Evolutionary conservation across 2,888 invertebrate species (phyloP), one percentile per base, ranked within the genome.

Genomic region (Nemurella pictetii): DNA sequence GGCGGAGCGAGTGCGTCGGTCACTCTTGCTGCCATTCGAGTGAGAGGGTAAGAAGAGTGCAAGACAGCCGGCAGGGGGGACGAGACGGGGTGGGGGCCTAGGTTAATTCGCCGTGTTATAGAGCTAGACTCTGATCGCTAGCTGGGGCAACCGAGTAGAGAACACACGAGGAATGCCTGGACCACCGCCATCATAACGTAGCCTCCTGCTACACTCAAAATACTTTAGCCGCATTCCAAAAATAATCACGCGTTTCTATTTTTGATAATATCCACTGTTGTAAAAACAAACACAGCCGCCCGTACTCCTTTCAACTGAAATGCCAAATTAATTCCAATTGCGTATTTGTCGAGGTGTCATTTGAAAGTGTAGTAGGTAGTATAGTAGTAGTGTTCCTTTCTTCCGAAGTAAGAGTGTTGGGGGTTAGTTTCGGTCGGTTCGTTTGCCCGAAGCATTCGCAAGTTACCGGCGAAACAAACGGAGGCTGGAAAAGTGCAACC

Each of bases 211-310:
- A 55, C 55, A 36, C 80, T 27, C 80, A 35, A 81, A 81, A 81
- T 81, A 81, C 80, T 26, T 35, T 9, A 27, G 25, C 80, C 36
- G 82, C 82, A 72, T 55, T 82, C 82, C 82, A 27, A 72, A 82
- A 82, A 82, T 82, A 82, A 55, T 55, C 82, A 29, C 55, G 72
- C 82, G 73, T 27, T 72, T 29, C 55, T 82, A 82, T 55, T 55
- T 81, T 25, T 78, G 55, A 55, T 55, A 55, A 55, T 55, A 55
- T 55, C 55, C 55, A 55, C 55, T 55, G 55, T 55, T 55, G 55
- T 55, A 55, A 55, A 55, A 55, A 55, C 55, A 55, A 55, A 55
- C 55, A 55, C 55, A 55, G 5, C 55, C 1, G 12, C 1, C 55
- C 20, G 55, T 55, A 55, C 55, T 55, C 9, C 15, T 20, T 55